Percentiles rank a stretch among this genome's conserved stretches.
Evolutionary conservation across 37 sponge, comb jelly and placozoan species (phyloP).

Genomic region (Halichondria panicea): DNA sequence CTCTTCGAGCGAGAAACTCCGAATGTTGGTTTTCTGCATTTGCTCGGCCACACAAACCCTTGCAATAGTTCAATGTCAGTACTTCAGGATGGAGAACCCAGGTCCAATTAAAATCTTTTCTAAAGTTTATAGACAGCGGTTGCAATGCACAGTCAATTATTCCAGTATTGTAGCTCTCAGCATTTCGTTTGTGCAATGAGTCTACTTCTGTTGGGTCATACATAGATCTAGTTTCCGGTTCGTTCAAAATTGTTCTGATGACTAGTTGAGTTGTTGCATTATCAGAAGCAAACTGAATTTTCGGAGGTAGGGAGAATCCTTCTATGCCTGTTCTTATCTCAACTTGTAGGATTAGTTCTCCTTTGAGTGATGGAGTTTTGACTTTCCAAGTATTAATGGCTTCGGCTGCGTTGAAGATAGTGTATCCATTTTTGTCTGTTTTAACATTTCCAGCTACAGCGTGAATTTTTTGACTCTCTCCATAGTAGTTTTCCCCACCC

Average conservation of each 20-base stretch:
- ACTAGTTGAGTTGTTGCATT: too few species aligned
- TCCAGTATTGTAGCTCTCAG: too few species aligned
- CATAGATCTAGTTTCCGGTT: too few species aligned
- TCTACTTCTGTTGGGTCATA: too few species aligned
- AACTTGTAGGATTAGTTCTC: too few species aligned
- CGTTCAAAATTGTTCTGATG: too few species aligned
- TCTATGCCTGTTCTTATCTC: too few species aligned
- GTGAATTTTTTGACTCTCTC: neutral
- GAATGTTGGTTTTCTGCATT: constrained; percentile 16
- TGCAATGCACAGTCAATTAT: constrained; percentile 29
- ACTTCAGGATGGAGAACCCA: constrained; percentile 45
- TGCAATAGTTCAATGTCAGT: constrained; percentile 48
- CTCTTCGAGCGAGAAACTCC: neutral
- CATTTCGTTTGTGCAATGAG: too few species aligned
- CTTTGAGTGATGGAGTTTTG: too few species aligned
- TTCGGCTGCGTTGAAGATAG: constrained; percentile 24
- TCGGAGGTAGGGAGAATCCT: too few species aligned
- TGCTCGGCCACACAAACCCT: constrained; percentile 41
- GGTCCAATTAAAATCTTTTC: constrained; percentile 37
- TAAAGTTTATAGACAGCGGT: constrained; percentile 34
- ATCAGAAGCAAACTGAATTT: too few species aligned
- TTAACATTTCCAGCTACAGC: neutral
- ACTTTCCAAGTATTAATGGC: constrained; percentile 7
- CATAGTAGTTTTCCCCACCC: constrained; percentile 1
- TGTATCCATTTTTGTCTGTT: neutral